phyloP scores from a whole-genome alignment of 2,888 invertebrate species.

The Opisthograptis luteolata region DNA sequence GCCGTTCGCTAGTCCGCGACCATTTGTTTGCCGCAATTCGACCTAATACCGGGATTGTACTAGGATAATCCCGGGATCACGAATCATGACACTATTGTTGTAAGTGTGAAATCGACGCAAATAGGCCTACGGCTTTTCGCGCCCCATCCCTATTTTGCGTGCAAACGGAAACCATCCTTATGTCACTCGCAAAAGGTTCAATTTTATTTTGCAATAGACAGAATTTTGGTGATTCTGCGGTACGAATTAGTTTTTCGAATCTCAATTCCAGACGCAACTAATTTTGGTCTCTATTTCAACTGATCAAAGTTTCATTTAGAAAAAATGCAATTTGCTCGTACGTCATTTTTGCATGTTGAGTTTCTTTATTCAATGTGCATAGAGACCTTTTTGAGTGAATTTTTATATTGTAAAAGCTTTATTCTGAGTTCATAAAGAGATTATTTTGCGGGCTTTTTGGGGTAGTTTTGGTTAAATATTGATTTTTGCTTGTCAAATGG shows the following conservation, averaged over 20 bases:
- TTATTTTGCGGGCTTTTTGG: constrained; percentile 54
- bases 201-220: constrained; percentile 25
- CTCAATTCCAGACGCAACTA: constrained; percentile 16
- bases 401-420: constrained; percentile 65
- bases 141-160: constrained; percentile 35
- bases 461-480: constrained; percentile 72
- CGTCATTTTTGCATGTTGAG: constrained; percentile 29
- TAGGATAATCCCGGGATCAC: constrained; percentile 79
- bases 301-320: constrained; percentile 25
- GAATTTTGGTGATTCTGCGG: constrained; percentile 47
- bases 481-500: constrained; percentile 57
- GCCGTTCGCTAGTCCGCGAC: constrained; percentile 67
- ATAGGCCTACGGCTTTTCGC: constrained; percentile 69
- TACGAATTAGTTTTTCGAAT: constrained; percentile 52
- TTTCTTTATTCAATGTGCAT: constrained; percentile 49
- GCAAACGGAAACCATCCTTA: constrained; percentile 40
- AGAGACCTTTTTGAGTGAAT: constrained; percentile 61
- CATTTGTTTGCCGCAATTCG: constrained; percentile 82
- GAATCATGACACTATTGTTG: constrained; percentile 85
- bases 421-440: constrained; percentile 71
- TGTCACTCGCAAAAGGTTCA: fast-evolving
- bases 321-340: constrained; percentile 9
- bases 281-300: constrained; percentile 12
- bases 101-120: constrained; percentile 85
- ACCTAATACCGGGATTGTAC: constrained; percentile 61